Evolutionary conservation across 2,113 vertebrate genomes (phyloP).

Genomic region (Burhinus bistriatus): DNA sequence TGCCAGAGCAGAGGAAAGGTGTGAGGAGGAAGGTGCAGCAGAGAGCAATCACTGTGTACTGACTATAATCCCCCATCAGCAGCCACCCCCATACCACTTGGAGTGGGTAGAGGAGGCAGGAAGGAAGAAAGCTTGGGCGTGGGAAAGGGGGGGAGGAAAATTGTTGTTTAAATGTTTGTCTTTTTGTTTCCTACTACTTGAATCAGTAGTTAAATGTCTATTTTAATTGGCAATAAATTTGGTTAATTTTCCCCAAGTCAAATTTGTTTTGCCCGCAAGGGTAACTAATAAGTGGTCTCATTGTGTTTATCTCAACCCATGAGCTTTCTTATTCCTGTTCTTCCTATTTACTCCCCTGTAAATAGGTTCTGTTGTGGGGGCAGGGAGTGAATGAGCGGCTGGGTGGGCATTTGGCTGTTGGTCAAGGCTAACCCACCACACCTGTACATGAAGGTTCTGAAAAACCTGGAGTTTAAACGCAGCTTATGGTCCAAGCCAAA

Average conservation of each 20-base stretch:
- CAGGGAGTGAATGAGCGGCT: background rate
- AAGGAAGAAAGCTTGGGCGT: background rate
- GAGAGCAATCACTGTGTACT: background rate
- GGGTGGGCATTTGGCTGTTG: background rate
- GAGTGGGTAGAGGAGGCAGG: background rate
- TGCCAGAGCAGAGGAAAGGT: background rate
- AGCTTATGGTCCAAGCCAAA: background rate
- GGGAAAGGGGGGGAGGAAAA: background rate
- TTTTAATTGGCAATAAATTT: background rate
- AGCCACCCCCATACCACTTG: background rate
- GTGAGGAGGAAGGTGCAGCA: background rate
- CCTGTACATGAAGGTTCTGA: background rate
- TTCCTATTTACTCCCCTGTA: background rate
- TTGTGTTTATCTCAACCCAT: background rate
- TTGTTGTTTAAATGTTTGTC: background rate
- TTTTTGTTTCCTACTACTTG: background rate
- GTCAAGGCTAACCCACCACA: background rate
- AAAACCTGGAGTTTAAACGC: background rate
- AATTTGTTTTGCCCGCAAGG: background rate
- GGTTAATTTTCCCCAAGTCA: background rate
- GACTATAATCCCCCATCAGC: rapidly evolving
- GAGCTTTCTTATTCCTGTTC: background rate
- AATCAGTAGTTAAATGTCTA: background rate
- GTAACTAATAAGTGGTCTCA: background rate
- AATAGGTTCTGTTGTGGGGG: background rate